Percentiles rank a stretch among this genome's conserved stretches.
These are phyloP conservation scores for Urocolius indicus DNA, from an alignment of 2,113 vertebrate genomes.

Conservation along the genomic window DNA sequence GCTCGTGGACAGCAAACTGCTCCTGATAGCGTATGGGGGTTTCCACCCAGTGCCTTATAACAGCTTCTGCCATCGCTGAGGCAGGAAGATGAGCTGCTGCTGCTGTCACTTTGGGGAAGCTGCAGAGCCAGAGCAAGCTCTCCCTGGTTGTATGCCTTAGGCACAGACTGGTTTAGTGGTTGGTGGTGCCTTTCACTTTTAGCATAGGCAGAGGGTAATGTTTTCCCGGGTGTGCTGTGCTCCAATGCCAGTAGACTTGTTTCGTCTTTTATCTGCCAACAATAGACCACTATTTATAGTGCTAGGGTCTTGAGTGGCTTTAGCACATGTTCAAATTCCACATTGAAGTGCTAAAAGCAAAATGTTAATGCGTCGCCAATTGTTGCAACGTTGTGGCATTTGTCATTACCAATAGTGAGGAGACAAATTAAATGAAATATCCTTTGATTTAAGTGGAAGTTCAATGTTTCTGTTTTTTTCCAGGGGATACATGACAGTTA, in stretches of 20 bases:
- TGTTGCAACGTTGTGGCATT: not conserved
- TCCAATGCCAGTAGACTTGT: not conserved
- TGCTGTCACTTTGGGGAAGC: not conserved
- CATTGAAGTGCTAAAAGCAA: not conserved
- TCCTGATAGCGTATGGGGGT: constrained; percentile 80
- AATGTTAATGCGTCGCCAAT: not conserved
- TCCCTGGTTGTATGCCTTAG: not conserved
- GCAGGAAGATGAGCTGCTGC: not conserved
- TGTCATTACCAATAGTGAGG: not conserved
- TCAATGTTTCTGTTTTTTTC: not conserved
- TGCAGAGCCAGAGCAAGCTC: not conserved
- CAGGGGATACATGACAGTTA: not conserved
- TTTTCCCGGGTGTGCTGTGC: constrained; percentile 32
- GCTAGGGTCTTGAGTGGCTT: constrained; percentile 28
- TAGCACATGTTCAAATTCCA: constrained; percentile 20
- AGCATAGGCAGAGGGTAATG: constrained; percentile 36
- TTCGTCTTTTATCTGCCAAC: constrained; percentile 66
- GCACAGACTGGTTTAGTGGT: not conserved
- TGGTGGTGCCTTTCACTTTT: constrained; percentile 34
- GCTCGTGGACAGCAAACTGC: constrained; percentile 69
- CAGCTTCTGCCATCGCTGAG: constrained; percentile 77
- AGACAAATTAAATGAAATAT: not conserved
- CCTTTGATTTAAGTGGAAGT: not conserved
- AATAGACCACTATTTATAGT: constrained; percentile 79
- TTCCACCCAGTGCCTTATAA: constrained; percentile 80